Conservation (phyloP, 2,888 invertebrate species). For the Cerceris rybyensis region DNA sequence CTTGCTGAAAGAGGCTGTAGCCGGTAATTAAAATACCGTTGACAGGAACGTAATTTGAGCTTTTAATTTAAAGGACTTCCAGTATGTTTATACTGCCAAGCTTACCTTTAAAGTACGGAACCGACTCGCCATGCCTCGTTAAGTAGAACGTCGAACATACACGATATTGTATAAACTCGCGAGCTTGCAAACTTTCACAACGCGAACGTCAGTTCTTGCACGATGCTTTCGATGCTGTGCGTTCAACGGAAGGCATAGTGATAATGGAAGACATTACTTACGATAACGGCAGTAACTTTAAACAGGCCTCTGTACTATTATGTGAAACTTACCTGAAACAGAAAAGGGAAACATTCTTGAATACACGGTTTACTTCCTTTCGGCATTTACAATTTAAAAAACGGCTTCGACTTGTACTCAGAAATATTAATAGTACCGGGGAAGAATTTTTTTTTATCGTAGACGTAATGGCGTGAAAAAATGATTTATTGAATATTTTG, state of each 20-base stretch:
- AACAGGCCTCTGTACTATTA: slow-evolving; percentile 5
- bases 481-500: no score
- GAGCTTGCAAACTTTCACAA: slow-evolving; percentile 34
- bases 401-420: no score
- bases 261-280: slow-evolving; percentile 60
- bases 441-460: no score
- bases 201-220: slow-evolving; percentile 27
- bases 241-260: slow-evolving; percentile 24
- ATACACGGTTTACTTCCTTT: slow-evolving; percentile 9
- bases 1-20: slow-evolving; percentile 30
- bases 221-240: slow-evolving; percentile 49
- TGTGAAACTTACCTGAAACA: slow-evolving; percentile 57
- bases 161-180: slow-evolving; percentile 18
- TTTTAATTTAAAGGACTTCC: slow-evolving; percentile 41
- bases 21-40: slow-evolving; percentile 49
- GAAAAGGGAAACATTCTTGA: slow-evolving; percentile 53
- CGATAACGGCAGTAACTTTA: slow-evolving; percentile 54
- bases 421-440: no score
- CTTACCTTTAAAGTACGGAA: slow-evolving; percentile 24
- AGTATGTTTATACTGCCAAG: slow-evolving; percentile 28
- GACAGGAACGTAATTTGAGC: slow-evolving; percentile 36
- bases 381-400: no score
- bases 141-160: slow-evolving; percentile 34
- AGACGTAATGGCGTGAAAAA: no score
- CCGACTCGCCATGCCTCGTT: slow-evolving; percentile 26